Conservation (phyloP, 2,888 invertebrate genomes). For the Leptinotarsa tumamoca region DNA sequence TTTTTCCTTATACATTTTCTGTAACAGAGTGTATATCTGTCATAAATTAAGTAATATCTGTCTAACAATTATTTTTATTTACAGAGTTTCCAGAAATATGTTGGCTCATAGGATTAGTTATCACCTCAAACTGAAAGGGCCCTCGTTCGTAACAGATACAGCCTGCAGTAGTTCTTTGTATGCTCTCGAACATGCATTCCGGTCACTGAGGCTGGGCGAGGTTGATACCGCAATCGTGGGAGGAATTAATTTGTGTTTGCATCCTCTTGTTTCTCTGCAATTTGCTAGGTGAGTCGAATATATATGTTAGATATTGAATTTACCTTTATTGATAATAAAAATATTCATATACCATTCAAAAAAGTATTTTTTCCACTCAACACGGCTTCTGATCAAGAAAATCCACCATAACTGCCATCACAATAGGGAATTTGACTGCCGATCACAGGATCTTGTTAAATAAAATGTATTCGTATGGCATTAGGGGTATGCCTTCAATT, state of each 20-base stretch:
- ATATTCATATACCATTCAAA: too few relatives aligned
- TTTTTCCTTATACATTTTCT: too few relatives aligned
- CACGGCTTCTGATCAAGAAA: too few relatives aligned
- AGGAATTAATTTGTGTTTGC: conserved; percentile 86
- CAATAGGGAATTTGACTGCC: too few relatives aligned
- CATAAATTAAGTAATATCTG: too few relatives aligned
- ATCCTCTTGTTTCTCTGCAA: conserved; percentile 90
- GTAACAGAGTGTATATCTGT: too few relatives aligned
- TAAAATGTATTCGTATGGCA: too few relatives aligned
- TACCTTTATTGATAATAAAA: too few relatives aligned
- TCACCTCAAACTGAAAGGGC: conserved; percentile 88
- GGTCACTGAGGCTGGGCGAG: conserved; percentile 80
- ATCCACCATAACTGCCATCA: too few relatives aligned
- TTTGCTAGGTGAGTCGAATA: conserved; percentile 74
- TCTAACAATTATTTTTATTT: conserved; percentile 15
- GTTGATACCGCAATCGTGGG: conserved; percentile 93
- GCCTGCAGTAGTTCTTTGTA: conserved; percentile 95
- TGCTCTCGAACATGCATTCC: conserved; percentile 86
- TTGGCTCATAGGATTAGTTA: conserved; percentile 92
- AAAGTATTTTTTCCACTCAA: too few relatives aligned
- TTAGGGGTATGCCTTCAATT: too few relatives aligned
- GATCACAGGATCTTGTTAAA: too few relatives aligned
- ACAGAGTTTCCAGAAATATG: conserved; percentile 80
- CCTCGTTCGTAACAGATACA: conserved; percentile 89
- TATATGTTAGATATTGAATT: background rate